Evolutionary conservation across 2,888 invertebrate genomes (phyloP), one percentile per base, ranked within the genome.

Genomic region (Cerastis leucographa): DNA sequence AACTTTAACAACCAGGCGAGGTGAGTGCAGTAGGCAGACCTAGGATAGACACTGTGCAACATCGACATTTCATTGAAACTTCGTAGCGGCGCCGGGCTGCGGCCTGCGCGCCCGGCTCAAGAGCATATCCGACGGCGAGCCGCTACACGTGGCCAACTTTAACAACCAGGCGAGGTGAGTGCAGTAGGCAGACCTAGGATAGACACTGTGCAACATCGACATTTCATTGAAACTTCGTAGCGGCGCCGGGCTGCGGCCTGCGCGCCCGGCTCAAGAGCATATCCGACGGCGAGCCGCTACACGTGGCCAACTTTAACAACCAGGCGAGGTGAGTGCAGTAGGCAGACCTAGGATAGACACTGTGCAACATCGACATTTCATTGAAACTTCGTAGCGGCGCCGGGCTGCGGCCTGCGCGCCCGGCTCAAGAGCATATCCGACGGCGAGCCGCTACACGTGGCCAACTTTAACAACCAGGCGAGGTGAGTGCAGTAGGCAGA

Each of bases 221-320:
- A n/a, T n/a, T n/a, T n/a, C n/a, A n/a, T n/a, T n/a, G n/a, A n/a
- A n/a, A n/a, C n/a, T n/a, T n/a, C 93, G 97, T 98, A 91, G 98
- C 99, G 0, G 98, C 99, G 29, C 99, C 99, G 8, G 99, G 99
- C 40, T 99, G 99, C 94, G 99, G 99, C 0, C 97, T 99, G 5
- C 65, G 83, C 42, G 35, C 44, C 5, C 5, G 51, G 12, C 87
- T 90, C 25, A 69, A 74, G 19, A 44, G 80, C 4, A 40, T 72
- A 35, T 12, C 71, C 25, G 54, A 7, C 0, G 19, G 14, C 1
- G 44, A 35, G 42, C 80, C 76, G 0, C 7, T 25, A 2, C 22
- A 78, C 78, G 0, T 90, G 2, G 69, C 29, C 51, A 90, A 91
- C 76, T 42, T 84, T 9, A 80, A 94, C 42, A 93, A 92, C 74